Base-by-base conservation (phyloP, 1,140 invertebrate species). In the Acromyrmex heyeri region DNA sequence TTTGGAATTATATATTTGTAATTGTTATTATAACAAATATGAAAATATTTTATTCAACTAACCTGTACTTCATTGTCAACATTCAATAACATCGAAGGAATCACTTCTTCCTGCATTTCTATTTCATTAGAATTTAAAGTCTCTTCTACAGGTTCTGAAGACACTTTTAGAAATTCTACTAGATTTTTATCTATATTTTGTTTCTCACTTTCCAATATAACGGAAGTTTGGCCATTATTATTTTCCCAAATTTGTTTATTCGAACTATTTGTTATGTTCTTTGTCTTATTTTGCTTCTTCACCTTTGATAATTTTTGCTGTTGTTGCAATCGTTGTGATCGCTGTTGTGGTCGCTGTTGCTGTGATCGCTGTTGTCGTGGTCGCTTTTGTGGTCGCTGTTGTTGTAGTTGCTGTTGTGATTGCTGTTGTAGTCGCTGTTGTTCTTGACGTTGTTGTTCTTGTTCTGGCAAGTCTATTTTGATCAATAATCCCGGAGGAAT, bases 391-490 rank as follows among this genome's bases (percentile, higher is more conserved):
- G 10, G 2, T 44, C 10, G 8, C 8, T 10, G 38, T 10, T 38
- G 7, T 38, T 44, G 7, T 44, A 3, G 1, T 44, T 44, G 38
- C 8, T 44, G 38, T 44, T 10, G 38, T 44, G 38, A 44, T 44
- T 44, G 38, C 38, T 44, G 38, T 44, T 44, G 7, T 12, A 44
- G 8, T 44, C 38, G 38, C 38, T 44, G 38, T 44, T 44, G 38
- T 44, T 44, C 38, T 44, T 44, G 38, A 10, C 38, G 90, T 0
- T 77, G 7, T 3, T 83, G 62, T 48, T 85, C 70, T 72, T 94
- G 93, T 10, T 94, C 93, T 0, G 95, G 95, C 14, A 95, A 77
- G 86, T 95, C 93, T n/a, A 95, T 95, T 83, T 95, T 95, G n/a
- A 95, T 95, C 7, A 95, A 75, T 16, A 95, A 86, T 38, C 95